A percentile compares a stretch with the other conserved stretches of the same genome.
Evolutionary conservation across 2,888 invertebrate species (phyloP).

Genomic region (Sesamia inferens): DNA sequence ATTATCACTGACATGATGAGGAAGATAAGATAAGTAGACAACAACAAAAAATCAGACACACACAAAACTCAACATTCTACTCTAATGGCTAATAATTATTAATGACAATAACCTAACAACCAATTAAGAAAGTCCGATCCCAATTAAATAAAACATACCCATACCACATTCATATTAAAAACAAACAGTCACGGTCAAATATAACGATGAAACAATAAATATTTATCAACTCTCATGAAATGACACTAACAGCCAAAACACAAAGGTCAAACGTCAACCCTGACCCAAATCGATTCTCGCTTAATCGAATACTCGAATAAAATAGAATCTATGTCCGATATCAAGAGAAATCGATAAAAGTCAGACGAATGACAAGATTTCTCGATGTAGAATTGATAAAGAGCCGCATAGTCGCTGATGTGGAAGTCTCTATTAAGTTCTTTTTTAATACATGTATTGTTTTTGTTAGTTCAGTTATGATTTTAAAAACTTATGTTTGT

Average conservation of each 20-base stretch:
- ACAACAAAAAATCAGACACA: not conserved
- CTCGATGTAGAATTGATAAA: conserved; percentile 52
- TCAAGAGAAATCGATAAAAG: conserved; percentile 60
- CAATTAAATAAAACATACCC: conserved; percentile 3
- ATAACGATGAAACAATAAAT: conserved; percentile 42
- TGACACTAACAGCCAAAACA: conserved; percentile 51
- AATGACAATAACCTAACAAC: not conserved
- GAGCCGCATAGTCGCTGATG: conserved; percentile 8
- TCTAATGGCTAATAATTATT: not conserved
- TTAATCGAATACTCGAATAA: conserved; percentile 60
- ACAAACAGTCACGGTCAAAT: conserved; percentile 24
- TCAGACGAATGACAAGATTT: conserved; percentile 50
- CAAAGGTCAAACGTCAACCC: conserved; percentile 54
- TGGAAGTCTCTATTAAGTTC: conserved; percentile 33
- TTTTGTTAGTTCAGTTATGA: conserved; percentile 7
- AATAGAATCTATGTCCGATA: conserved; percentile 58
- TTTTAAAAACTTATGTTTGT: conserved; percentile 8
- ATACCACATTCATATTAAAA: conserved; percentile 16
- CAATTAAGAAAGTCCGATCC: not conserved
- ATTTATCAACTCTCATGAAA: conserved; percentile 36
- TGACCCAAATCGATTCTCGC: conserved; percentile 57
- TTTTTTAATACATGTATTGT: conserved; percentile 25
- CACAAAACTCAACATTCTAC: not conserved
- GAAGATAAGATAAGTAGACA: not conserved
- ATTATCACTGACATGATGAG: too few species aligned